Conservation (phyloP, 2,113 vertebrate species). For the Oenanthe melanoleuca region DNA sequence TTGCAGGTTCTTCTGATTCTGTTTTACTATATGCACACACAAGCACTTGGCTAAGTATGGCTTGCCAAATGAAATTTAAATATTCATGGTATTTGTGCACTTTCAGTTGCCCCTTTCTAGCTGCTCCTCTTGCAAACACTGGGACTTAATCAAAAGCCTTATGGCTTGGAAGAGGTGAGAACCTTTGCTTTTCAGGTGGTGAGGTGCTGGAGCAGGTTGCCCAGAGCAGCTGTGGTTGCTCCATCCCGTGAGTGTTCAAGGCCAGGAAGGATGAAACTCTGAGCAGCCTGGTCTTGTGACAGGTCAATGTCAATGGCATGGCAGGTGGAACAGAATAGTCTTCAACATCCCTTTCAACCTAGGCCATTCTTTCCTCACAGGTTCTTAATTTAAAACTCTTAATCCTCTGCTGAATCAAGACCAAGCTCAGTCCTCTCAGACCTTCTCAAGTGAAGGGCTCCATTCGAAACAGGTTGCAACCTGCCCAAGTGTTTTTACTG, state of each 20-base stretch:
- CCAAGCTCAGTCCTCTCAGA: background rate
- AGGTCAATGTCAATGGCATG: background rate
- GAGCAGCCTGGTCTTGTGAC: background rate
- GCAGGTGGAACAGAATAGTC: background rate
- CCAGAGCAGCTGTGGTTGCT: background rate
- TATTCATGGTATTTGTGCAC: background rate
- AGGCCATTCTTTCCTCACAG: background rate
- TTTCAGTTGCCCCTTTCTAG: background rate
- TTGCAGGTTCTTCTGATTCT: background rate
- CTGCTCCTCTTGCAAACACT: background rate
- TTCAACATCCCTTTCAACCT: background rate
- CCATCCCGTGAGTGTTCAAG: background rate
- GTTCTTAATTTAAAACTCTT: background rate
- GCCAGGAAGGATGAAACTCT: background rate
- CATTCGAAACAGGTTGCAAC: background rate
- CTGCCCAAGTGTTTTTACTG: background rate
- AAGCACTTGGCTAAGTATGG: background rate
- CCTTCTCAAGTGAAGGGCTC: background rate
- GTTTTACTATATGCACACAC: background rate
- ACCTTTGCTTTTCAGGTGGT: background rate
- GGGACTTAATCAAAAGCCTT: background rate
- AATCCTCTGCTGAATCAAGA: background rate
- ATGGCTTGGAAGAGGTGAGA: background rate
- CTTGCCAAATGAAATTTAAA: accelerated
- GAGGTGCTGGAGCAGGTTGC: background rate